Base-by-base conservation (phyloP, 2,888 invertebrate genomes). In the Latrodectus elegans region DNA sequence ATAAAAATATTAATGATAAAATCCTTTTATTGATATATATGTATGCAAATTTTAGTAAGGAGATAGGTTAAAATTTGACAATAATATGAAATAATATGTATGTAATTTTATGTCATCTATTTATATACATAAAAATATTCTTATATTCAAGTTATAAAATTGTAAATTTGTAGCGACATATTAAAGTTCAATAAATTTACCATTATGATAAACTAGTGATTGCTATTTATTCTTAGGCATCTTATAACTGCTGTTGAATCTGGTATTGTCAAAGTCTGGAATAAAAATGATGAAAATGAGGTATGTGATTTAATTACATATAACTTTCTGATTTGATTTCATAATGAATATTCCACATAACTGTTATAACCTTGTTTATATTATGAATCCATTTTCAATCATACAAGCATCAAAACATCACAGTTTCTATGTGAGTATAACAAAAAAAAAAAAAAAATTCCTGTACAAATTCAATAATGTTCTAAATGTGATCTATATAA, bases 191-290 rank as follows among this genome's bases (percentile, higher is more conserved):
- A 0, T 10, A 12, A 38, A 38, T 12, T 10, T 10, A 70, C 15
- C 9, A 9, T 22, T 22, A 11, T 22, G 8, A 26, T 10, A 15
- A 70, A 70, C 1, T 15, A 70, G 26, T 70, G 11, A 10, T 26
- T 38, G 11, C n/a, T 49, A 51, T 38, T 79, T 38, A 51, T 8
- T 82, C 82, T 52, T 26, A 88, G 87, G 12, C n/a, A 70, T 52
- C 22, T 83, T 26, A 68, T 88, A 15, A 88, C 87, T 53, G 82
- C 78, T 15, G 92, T 94, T 6, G 92, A 94, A 82, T 94, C 94
- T 38, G 96, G 96, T 0, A 92, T 93, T 0, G 93, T 96, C 0
- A 94, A 94, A 91, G 91, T 95, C 10, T 95, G 95, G 94, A 93
- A 93, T 89, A 93, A 93, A 82, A 87, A 90, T 53, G 88, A 86